phyloP scores from a whole-genome alignment of 2,113 vertebrate species.

The Setophaga petechia region DNA sequence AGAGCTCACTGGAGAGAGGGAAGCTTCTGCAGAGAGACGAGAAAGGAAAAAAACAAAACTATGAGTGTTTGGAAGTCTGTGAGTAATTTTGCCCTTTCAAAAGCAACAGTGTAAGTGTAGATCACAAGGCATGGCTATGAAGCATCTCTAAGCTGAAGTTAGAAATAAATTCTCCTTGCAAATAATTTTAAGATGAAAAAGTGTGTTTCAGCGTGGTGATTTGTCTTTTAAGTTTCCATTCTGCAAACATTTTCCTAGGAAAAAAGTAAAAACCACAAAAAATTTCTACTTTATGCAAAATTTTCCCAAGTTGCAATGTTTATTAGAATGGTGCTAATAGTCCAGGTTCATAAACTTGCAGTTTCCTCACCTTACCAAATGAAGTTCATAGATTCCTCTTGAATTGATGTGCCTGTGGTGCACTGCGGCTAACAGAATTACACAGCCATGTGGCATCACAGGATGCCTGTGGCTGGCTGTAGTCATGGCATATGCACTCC shows the following conservation, averaged over 20 bases:
- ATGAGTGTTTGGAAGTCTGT: background rate
- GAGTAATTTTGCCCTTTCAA: background rate
- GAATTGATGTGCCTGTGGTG: background rate
- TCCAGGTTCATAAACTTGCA: background rate
- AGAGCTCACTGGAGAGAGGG: background rate
- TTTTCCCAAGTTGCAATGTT: background rate
- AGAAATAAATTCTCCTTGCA: background rate
- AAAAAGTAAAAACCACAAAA: background rate
- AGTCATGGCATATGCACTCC: background rate
- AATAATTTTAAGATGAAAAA: background rate
- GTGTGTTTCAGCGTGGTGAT: background rate
- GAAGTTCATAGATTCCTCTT: background rate
- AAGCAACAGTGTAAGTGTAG: background rate
- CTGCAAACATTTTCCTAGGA: background rate
- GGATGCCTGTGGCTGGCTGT: background rate
- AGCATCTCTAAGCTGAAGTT: background rate
- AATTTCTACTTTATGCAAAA: background rate
- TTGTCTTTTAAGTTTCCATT: background rate
- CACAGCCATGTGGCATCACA: fast-evolving
- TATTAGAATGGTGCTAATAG: background rate
- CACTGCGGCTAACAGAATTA: background rate
- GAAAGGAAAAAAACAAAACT: background rate
- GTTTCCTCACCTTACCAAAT: background rate
- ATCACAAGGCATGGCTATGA: background rate
- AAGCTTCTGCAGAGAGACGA: background rate